Percentiles rank a stretch among this genome's conserved stretches.
These are phyloP conservation scores for Rhabdornis inornatus DNA, from an alignment of 2,113 vertebrate species.

Conservation along the genomic window DNA sequence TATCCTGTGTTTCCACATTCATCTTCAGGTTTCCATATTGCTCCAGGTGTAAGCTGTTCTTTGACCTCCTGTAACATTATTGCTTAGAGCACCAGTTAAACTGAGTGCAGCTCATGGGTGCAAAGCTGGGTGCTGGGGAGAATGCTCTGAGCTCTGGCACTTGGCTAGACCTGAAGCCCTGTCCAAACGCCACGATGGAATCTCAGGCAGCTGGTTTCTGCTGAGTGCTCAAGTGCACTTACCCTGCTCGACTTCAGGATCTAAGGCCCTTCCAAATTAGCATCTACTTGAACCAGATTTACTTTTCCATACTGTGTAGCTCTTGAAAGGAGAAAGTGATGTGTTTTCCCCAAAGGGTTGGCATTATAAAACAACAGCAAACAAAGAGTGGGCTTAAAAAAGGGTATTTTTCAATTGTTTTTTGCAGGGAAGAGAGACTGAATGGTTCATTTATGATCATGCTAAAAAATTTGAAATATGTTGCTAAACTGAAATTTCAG, in stretches of 20 bases:
- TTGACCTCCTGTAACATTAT: not conserved
- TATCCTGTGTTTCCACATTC: not conserved
- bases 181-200: not conserved
- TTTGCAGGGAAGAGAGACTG: not conserved
- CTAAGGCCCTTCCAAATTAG: not conserved
- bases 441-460: not conserved
- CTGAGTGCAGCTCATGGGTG: not conserved
- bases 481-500: not conserved
- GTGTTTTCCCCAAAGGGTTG: not conserved
- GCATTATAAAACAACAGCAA: not conserved
- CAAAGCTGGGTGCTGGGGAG: not conserved
- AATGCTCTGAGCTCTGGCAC: not conserved
- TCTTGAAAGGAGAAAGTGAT: not conserved
- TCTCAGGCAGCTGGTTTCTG: not conserved
- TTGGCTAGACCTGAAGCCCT: not conserved
- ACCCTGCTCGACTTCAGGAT: not conserved
- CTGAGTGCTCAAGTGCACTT: not conserved
- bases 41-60: not conserved
- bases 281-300: not conserved
- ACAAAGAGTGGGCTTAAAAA: not conserved
- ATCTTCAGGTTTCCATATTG: not conserved
- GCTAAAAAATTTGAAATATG: not conserved
- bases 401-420: not conserved
- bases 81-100: not conserved
- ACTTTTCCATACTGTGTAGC: not conserved